These are phyloP conservation scores for Mionectes macconnelli DNA, from an alignment of 2,113 vertebrate genomes.

Conservation along the genomic window DNA sequence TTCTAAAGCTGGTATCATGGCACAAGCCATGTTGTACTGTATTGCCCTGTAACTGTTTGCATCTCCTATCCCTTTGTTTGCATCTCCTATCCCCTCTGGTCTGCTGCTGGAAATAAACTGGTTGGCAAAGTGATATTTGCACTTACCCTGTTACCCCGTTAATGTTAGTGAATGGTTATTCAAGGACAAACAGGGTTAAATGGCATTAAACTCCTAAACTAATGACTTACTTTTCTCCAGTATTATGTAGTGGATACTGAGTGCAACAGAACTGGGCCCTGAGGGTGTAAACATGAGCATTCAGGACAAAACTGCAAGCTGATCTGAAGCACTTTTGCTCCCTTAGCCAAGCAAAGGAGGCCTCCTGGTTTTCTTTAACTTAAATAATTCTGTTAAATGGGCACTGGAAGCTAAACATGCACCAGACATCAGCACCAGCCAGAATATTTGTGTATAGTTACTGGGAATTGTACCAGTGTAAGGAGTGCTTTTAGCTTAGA, in stretches of 20 bases:
- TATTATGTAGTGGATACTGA: background rate
- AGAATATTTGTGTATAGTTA: background rate
- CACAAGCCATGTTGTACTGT: accelerated
- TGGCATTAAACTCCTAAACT: background rate
- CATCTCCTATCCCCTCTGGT: background rate
- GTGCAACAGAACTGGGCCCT: background rate
- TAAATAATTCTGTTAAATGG: background rate
- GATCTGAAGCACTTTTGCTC: background rate
- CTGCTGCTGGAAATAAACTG: background rate
- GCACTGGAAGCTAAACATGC: background rate
- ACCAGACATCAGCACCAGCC: background rate
- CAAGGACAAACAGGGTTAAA: background rate
- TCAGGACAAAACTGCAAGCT: background rate
- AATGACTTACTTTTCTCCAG: background rate
- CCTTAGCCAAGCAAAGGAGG: background rate
- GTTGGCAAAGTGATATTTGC: background rate
- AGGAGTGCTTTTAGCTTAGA: background rate
- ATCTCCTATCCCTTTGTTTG: background rate
- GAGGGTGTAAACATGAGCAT: background rate
- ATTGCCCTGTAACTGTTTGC: background rate
- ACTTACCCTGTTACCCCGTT: background rate
- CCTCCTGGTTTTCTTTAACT: background rate
- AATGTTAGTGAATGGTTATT: background rate
- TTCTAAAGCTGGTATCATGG: background rate
- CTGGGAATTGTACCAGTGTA: background rate